These are phyloP conservation scores for Tringa solitaria DNA, from an alignment of 2,113 vertebrate species.

Conservation along the genomic window DNA sequence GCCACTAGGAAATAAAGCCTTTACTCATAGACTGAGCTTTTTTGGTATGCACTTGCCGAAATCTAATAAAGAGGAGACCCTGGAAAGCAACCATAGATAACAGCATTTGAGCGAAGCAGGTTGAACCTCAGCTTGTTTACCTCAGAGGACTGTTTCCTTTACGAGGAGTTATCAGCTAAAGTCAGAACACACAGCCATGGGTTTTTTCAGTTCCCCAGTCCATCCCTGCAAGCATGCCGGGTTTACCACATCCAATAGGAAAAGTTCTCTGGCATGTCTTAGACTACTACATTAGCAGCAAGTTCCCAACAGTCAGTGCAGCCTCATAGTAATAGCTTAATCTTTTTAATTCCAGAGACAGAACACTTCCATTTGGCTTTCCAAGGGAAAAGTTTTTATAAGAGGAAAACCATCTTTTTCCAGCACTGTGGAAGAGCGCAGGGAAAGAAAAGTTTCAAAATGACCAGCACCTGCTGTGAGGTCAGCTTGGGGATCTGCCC, in stretches of 20 bases:
- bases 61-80: constrained; percentile 5
- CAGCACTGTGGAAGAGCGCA: background rate
- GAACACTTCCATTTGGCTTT: background rate
- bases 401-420: background rate
- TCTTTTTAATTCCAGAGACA: background rate
- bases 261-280: background rate
- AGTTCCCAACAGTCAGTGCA: background rate
- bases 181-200: background rate
- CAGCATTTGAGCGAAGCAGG: background rate
- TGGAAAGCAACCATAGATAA: background rate
- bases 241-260: background rate
- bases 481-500: background rate
- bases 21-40: background rate
- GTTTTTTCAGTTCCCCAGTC: background rate
- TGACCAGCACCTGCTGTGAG: background rate
- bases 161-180: background rate
- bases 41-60: background rate
- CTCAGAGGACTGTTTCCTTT: background rate
- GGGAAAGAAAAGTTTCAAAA: background rate
- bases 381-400: background rate
- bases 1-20: constrained; percentile 38
- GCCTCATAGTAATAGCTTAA: background rate
- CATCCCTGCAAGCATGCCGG: background rate
- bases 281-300: background rate
- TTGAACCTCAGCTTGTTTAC: background rate